A percentile compares a stretch with the other conserved stretches of the same genome.
These are phyloP conservation scores for Leistus spinibarbis DNA, from an alignment of 2,888 invertebrate species.

Conservation along the genomic window DNA sequence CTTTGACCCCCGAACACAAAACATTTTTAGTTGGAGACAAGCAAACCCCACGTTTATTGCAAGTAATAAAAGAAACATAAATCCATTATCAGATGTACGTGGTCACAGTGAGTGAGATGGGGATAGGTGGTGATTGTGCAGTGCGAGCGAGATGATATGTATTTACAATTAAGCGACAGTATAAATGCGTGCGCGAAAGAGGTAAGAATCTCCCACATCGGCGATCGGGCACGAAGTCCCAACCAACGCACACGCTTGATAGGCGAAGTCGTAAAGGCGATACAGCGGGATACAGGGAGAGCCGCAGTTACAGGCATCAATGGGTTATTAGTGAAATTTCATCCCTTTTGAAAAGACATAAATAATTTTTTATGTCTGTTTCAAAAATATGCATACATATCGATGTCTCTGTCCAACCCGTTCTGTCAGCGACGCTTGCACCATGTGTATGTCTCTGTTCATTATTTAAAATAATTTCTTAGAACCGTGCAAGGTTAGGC, in stretches of 20 bases:
- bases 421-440: neutral
- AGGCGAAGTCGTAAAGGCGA: neutral
- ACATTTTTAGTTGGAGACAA: neutral
- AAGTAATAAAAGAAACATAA: neutral
- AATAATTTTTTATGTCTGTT: constrained; percentile 40
- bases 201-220: neutral
- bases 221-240: neutral
- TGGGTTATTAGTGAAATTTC: constrained; percentile 46
- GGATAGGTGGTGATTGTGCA: neutral
- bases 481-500: constrained; percentile 36
- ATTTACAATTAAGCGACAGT: too few relatives aligned
- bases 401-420: neutral
- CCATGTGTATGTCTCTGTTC: neutral
- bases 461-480: constrained; percentile 40
- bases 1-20: too few relatives aligned
- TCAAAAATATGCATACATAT: constrained; percentile 42
- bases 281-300: neutral
- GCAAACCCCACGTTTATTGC: neutral
- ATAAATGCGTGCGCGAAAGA: neutral
- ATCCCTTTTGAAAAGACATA: constrained; percentile 44
- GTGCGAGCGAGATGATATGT: neutral
- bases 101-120: neutral
- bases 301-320: constrained; percentile 42
- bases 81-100: neutral
- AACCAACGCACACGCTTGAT: neutral